Conservation (phyloP, 2,113 vertebrate genomes). For the Nothoprocta perdicaria region DNA sequence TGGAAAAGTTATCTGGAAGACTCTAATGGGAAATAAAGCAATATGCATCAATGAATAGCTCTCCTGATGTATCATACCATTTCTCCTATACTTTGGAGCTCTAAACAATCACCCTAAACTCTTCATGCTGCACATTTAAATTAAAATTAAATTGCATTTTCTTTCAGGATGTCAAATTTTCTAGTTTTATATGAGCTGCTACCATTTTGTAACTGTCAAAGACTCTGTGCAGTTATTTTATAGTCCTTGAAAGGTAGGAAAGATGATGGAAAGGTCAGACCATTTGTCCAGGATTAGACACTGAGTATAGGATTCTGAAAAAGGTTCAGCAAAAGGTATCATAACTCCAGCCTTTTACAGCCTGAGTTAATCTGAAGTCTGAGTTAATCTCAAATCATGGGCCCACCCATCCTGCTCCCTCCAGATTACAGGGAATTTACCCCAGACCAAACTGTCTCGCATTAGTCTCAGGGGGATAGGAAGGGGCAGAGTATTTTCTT, state of each 20-base stretch:
- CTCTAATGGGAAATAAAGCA: not conserved
- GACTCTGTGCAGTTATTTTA: not conserved
- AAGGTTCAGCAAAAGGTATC: not conserved
- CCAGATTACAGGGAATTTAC: not conserved
- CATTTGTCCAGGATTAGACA: not conserved
- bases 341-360: not conserved
- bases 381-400: not conserved
- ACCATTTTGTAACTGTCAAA: not conserved
- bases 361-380: not conserved
- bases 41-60: accelerated
- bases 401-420: not conserved
- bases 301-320: not conserved
- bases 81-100: not conserved
- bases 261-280: not conserved
- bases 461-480: not conserved
- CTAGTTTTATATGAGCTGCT: not conserved
- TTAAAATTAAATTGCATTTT: not conserved
- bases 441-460: not conserved
- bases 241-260: not conserved
- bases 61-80: not conserved
- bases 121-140: not conserved
- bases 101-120: not conserved
- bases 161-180: not conserved
- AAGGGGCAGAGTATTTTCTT: not conserved
- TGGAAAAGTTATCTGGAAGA: not conserved